Evolutionary conservation across 2,888 invertebrate species (phyloP).

Genomic region (Melangyna quadrimaculata): DNA sequence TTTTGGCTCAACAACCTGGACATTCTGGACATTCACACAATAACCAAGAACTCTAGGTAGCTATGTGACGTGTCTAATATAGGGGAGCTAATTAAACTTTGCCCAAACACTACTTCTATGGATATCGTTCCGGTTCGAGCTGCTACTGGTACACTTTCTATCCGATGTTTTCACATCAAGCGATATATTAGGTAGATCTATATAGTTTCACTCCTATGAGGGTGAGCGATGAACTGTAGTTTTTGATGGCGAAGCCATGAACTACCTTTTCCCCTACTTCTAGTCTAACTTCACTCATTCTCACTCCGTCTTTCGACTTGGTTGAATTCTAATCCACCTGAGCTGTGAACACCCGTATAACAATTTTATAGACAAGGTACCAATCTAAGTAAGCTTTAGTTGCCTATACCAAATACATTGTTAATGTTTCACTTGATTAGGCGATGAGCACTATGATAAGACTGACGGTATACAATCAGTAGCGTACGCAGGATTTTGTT

Average conservation of each 20-base stretch:
- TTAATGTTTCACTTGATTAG: conserved; percentile 50
- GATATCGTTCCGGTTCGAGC: background rate
- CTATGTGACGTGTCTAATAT: background rate
- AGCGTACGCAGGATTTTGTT: too few species aligned
- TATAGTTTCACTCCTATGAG: conserved; percentile 5
- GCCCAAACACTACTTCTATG: conserved; percentile 34
- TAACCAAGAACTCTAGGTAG: background rate
- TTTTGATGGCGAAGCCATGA: background rate
- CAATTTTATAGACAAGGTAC: background rate
- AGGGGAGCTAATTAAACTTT: conserved; percentile 52
- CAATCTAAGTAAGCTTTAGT: background rate
- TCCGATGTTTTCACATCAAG: background rate
- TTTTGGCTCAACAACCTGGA: conserved; percentile 15
- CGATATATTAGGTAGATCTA: background rate
- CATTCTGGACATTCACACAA: conserved; percentile 34
- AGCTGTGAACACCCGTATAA: conserved; percentile 34
- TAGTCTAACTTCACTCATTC: background rate
- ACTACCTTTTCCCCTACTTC: background rate
- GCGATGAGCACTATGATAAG: conserved; percentile 18
- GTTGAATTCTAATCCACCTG: conserved; percentile 27
- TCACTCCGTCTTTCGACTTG: conserved; percentile 24
- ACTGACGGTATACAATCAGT: background rate
- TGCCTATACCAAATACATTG: conserved; percentile 12
- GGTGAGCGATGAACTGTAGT: background rate
- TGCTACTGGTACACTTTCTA: background rate